These are phyloP conservation scores for Eubasilissa regina DNA, from an alignment of 1,140 invertebrate genomes.

Conservation along the genomic window DNA sequence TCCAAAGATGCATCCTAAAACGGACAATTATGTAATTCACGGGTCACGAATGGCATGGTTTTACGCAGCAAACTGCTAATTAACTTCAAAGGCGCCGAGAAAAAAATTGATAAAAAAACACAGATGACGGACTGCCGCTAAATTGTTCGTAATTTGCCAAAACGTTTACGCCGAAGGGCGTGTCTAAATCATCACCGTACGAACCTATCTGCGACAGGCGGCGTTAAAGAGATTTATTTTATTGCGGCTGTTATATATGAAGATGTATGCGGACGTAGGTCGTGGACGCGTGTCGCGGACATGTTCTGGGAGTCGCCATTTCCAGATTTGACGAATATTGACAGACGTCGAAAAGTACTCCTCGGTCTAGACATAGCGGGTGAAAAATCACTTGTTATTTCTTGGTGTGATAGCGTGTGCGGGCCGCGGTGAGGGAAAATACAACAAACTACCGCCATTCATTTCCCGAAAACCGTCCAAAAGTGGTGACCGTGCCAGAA, in stretches of 20 bases:
- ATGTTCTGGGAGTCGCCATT: constrained; percentile 52
- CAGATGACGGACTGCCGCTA: constrained; percentile 39
- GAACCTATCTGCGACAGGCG: constrained; percentile 42
- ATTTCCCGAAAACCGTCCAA: constrained; percentile 17
- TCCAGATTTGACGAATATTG: constrained; percentile 60
- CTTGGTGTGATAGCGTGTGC: constrained; percentile 23
- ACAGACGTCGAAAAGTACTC: constrained; percentile 58
- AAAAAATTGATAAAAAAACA: constrained; percentile 46
- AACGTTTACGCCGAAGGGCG: constrained; percentile 54
- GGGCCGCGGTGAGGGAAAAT: constrained; percentile 4
- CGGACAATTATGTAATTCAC: background rate
- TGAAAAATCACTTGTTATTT: constrained; percentile 53
- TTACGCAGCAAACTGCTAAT: constrained; percentile 13
- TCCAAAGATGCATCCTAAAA: background rate
- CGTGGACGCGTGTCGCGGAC: constrained; percentile 18
- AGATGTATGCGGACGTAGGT: constrained; percentile 37
- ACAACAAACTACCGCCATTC: constrained; percentile 1
- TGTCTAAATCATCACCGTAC: constrained; percentile 41
- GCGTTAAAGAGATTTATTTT: constrained; percentile 27
- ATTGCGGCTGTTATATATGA: constrained; percentile 33
- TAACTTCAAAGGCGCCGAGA: constrained; percentile 38
- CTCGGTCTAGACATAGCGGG: constrained; percentile 49
- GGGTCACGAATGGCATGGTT: constrained; percentile 13
- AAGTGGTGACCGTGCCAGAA: constrained; percentile 27
- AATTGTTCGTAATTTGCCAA: constrained; percentile 49